Evolutionary conservation across 1,140 invertebrate genomes (phyloP).

Genomic region (Drosophila pandora): DNA sequence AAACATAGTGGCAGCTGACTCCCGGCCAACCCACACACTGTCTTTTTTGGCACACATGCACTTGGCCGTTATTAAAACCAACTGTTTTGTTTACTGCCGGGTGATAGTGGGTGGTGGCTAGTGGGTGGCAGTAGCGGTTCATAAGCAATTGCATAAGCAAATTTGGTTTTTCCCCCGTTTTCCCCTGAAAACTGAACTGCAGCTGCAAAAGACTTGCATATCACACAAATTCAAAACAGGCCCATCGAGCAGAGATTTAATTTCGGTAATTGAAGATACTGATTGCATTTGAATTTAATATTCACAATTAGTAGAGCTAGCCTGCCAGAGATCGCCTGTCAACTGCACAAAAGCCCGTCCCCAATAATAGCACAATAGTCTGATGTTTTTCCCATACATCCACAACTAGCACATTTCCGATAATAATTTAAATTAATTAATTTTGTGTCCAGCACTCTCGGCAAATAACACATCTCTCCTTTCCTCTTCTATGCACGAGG

Average conservation of each 20-base stretch:
- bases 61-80: slow-evolving; percentile 57
- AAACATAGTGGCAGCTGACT: slow-evolving; percentile 57
- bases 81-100: slow-evolving; percentile 50
- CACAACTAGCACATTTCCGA: slow-evolving; percentile 13
- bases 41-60: slow-evolving; percentile 27
- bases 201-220: neutral
- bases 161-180: slow-evolving; percentile 17
- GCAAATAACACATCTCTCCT: slow-evolving; percentile 24
- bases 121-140: no score
- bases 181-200: neutral
- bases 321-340: slow-evolving; percentile 14
- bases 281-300: slow-evolving; percentile 11
- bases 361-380: slow-evolving; percentile 6
- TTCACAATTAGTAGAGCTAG: slow-evolving; percentile 6
- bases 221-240: neutral
- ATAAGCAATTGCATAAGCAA: slow-evolving; percentile 15
- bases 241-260: neutral
- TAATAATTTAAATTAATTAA: slow-evolving; percentile 65
- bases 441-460: slow-evolving; percentile 41
- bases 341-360: slow-evolving; percentile 10
- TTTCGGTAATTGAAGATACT: slow-evolving; percentile 3
- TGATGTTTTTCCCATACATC: slow-evolving; percentile 15
- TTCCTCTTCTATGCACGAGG: neutral
- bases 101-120: neutral
- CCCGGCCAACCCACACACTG: slow-evolving; percentile 12